These are phyloP conservation scores for Desmophyllum pertusum DNA, from an alignment of 92 coral and sea anemone species.

Conservation along the genomic window DNA sequence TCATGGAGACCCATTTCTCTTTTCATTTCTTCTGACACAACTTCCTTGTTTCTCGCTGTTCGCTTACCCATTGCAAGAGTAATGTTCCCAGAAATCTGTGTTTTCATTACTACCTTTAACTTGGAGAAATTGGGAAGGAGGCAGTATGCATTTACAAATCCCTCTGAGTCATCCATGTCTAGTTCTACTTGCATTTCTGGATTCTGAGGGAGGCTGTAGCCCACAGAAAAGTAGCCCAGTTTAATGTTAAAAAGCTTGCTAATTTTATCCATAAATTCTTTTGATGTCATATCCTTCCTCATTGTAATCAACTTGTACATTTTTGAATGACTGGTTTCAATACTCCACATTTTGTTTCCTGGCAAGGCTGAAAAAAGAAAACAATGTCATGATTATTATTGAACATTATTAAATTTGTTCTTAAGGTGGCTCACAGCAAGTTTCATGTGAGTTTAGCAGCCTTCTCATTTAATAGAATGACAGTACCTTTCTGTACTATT, in stretches of 20 bases:
- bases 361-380: conserved; percentile 45
- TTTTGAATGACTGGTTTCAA: conserved; percentile 39
- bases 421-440: conserved; percentile 11
- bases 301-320: conserved; percentile 42
- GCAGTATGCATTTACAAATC: conserved; percentile 32
- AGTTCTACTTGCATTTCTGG: conserved; percentile 41
- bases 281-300: conserved; percentile 26
- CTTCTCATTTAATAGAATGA: background rate
- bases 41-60: conserved; percentile 41
- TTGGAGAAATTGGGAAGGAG: conserved; percentile 46
- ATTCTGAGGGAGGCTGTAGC: conserved; percentile 46
- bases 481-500: conserved; percentile 2
- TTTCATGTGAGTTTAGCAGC: conserved; percentile 19
- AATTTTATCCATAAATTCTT: conserved; percentile 46
- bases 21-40: conserved; percentile 46
- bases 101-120: conserved; percentile 23
- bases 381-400: conserved; percentile 16
- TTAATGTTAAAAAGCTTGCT: conserved; percentile 44
- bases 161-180: conserved; percentile 39
- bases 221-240: conserved; percentile 37
- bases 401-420: conserved; percentile 8
- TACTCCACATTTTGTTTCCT: conserved; percentile 57
- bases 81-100: conserved; percentile 18
- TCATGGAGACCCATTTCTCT: conserved; percentile 65
- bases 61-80: conserved; percentile 16